These are phyloP conservation scores for Zoanthus sansibaricus DNA, from an alignment of 92 coral and sea anemone genomes.

Conservation along the genomic window DNA sequence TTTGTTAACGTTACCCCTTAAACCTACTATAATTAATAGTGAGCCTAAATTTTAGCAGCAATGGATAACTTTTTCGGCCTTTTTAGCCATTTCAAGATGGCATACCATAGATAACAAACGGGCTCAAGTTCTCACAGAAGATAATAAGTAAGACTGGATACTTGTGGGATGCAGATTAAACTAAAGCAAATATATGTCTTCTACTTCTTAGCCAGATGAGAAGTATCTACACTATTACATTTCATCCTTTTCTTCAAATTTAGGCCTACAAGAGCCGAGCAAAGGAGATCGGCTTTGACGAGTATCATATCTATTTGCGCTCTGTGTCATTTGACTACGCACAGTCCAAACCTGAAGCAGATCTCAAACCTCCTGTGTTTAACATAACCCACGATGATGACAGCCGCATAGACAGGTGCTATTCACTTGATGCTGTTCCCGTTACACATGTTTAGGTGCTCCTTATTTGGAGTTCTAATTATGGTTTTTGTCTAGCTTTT, in stretches of 20 bases:
- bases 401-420: constrained; percentile 95
- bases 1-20: too few relatives aligned
- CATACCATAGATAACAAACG: too few relatives aligned
- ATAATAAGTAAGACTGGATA: too few relatives aligned
- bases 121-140: too few relatives aligned
- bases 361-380: constrained; percentile 80
- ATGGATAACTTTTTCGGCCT: too few relatives aligned
- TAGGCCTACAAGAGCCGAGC: constrained; percentile 85
- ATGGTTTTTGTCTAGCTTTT: neutral
- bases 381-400: constrained; percentile 92
- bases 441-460: neutral
- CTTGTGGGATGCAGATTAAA: too few relatives aligned
- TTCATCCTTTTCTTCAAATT: neutral
- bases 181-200: too few relatives aligned
- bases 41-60: too few relatives aligned
- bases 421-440: neutral
- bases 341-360: constrained; percentile 92
- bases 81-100: too few relatives aligned
- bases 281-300: constrained; percentile 97
- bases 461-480: neutral
- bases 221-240: too few relatives aligned
- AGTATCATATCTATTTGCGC: constrained; percentile 92
- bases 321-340: constrained; percentile 98
- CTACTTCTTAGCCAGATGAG: too few relatives aligned
- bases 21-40: too few relatives aligned